Base-by-base conservation (phyloP, 2,888 invertebrate genomes). In the Punctoribates punctum region DNA sequence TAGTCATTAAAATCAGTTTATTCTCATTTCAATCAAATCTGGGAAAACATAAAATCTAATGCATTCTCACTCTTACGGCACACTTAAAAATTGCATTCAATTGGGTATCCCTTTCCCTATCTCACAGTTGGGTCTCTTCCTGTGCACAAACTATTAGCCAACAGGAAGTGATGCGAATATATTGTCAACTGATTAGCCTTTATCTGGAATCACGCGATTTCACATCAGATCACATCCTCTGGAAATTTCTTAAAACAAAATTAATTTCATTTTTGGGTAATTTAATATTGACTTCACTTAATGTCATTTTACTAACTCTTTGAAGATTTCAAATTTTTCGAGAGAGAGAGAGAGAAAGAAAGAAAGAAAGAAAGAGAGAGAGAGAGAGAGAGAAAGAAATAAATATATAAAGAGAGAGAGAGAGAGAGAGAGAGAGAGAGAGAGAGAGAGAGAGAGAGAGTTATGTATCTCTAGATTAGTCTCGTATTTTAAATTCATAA, bases 1-100 rank as follows among this genome's bases (percentile, higher is more conserved):
- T 67, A 38, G 29, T 67, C 67, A 67, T 67, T 67, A 67, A 67
- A 67, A 67, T 65, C 29, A 9, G 6, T 65, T 23, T 57, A 54
- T 23, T 23, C n/a, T 48, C 48, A 5, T 48, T 48, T 15, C n/a
- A n/a, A n/a, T n/a, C n/a, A n/a, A n/a, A n/a, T n/a, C n/a, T n/a
- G n/a, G n/a, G n/a, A 48, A 42, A 42, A 42, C 42, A 42, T 13
- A 48, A 48, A 48, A 13, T 48, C 15, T 48, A 48, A 48, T 48
- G 48, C 15, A 48, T 48, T 48, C 9, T 11, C 48, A 48, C 9
- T 48, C 15, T 48, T 11, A 11, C 15, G 15, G 6, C 48, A 48
- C 20, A 20, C 6, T 23, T 54, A 54, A 20, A 54, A 54, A 20
- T n/a, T n/a, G n/a, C n/a, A n/a, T n/a, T n/a, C n/a, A n/a, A n/a